These are phyloP conservation scores for Pheosia tremula DNA, from an alignment of 2,888 invertebrate genomes.

Conservation along the genomic window DNA sequence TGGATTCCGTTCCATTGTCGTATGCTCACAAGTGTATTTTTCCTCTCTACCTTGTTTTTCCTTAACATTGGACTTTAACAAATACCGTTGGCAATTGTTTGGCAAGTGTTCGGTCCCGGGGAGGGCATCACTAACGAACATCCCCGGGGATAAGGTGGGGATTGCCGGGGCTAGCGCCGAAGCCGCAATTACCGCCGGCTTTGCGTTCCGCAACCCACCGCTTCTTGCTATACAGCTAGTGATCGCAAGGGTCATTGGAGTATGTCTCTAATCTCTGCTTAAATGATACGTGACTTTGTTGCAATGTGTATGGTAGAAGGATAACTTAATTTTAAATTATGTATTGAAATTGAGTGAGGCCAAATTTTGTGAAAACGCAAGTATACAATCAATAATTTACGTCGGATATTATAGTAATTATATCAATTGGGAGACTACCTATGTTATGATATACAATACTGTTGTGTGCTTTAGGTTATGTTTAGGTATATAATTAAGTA, in stretches of 20 bases:
- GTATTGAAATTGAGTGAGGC: no score
- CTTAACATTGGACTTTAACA: constrained; percentile 18
- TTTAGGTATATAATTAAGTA: no score
- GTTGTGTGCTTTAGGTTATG: no score
- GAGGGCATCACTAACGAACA: constrained; percentile 60
- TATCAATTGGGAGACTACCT: no score
- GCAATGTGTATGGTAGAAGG: not conserved
- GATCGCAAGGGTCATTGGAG: constrained; percentile 68
- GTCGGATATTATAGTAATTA: no score
- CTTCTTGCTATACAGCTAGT: constrained; percentile 56
- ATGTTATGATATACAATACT: no score
- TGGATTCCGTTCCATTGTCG: not conserved
- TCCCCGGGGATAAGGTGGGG: constrained; percentile 64
- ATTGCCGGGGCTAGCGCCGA: constrained; percentile 65
- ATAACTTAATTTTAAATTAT: not conserved
- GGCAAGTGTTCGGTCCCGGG: constrained; percentile 40
- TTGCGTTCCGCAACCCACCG: constrained; percentile 62
- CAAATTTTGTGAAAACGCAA: no score
- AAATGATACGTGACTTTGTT: constrained; percentile 66
- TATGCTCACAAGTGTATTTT: not conserved
- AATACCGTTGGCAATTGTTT: constrained; percentile 46
- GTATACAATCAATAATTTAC: no score
- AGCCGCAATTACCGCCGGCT: constrained; percentile 78
- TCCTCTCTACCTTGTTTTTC: constrained; percentile 4
- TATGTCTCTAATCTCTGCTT: constrained; percentile 63